Base-by-base conservation (phyloP, 2,888 invertebrate genomes). In the Neoaliturus tenellus region DNA sequence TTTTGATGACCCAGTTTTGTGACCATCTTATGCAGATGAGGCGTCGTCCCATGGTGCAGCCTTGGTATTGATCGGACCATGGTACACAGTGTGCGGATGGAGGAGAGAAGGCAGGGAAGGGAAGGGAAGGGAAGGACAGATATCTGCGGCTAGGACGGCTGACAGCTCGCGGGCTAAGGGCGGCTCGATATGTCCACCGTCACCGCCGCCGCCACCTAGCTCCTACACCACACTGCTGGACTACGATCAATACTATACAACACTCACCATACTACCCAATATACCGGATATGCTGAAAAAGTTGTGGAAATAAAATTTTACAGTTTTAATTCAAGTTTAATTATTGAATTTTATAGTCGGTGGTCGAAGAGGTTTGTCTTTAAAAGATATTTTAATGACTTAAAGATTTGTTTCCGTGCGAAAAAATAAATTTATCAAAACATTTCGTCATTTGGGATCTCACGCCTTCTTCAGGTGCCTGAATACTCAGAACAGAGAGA, bases 61-160 rank as follows among this genome's bases (percentile, higher is more conserved):
- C 51, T 12, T 28, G 62, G 62, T 62, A 62, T 62, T 62, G 62
- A 62, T 62, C 62, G 31, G 62, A 62, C 62, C 62, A 62, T 62
- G 62, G 62, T 62, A 80, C 39, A 23, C 39, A 33, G 51, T n/a
- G 25, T 48, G 25, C 20, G 78, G 75, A 80, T 31, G 55, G 28
- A 80, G 48, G 39, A 78, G 31, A 8, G 62, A 44, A 51, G 55
- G 80, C 31, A 33, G 80, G 10, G 23, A 58, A 62, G 39, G 58
- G 33, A 51, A 51, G 33, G 67, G 35, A 62, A 81, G 81, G 39
- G 67, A 51, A 55, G 58, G 81, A 81, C 58, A 35, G 67, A 67
- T 58, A 81, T 41, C 58, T 58, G 58, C 39, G 58, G 81, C 62
- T 12, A 41, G 81, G 62, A 31, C 41, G 81, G 67, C 81, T 44